Percentiles rank a stretch among this genome's conserved stretches.
These are phyloP conservation scores for Oryzias celebensis DNA, from an alignment of 2,113 vertebrate species.

Conservation along the genomic window DNA sequence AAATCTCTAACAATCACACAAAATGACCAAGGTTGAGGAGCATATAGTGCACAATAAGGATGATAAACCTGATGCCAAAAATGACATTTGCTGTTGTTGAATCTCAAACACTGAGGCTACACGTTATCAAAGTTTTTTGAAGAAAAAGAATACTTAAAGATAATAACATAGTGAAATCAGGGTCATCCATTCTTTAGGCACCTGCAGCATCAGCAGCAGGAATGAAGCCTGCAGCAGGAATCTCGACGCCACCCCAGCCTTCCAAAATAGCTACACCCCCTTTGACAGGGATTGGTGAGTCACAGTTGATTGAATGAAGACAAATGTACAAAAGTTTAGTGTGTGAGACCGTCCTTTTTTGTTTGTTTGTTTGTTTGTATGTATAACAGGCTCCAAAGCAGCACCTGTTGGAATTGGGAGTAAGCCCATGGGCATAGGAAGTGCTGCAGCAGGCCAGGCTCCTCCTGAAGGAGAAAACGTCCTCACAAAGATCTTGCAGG, in stretches of 20 bases:
- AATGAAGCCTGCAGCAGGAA: conserved; percentile 80
- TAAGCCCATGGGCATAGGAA: conserved; percentile 77
- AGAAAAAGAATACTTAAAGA: not conserved
- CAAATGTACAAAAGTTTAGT: not conserved
- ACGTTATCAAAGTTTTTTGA: too few relatives aligned
- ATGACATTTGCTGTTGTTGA: too few relatives aligned
- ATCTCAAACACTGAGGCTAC: too few relatives aligned
- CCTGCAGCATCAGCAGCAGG: conserved; percentile 66
- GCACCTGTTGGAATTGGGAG: conserved; percentile 77
- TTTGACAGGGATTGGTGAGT: conserved; percentile 85
- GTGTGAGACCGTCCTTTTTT: conserved; percentile 1
- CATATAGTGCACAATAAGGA: too few relatives aligned
- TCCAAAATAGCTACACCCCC: conserved; percentile 80
- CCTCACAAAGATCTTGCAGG: conserved; percentile 93
- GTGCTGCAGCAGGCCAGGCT: conserved; percentile 74
- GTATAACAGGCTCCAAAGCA: conserved; percentile 81
- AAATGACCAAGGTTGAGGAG: too few relatives aligned
- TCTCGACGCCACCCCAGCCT: conserved; percentile 73
- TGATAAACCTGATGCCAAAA: too few relatives aligned
- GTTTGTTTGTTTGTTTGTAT: conserved; percentile 18
- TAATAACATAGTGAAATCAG: conserved; percentile 30
- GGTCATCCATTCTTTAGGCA: conserved; percentile 81
- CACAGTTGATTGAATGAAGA: not conserved
- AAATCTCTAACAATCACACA: too few relatives aligned
- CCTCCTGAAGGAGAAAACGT: conserved; percentile 88